Evolutionary conservation across 2,113 vertebrate species (phyloP), one percentile per base, ranked within the genome.

Genomic region (Delphinus delphis): DNA sequence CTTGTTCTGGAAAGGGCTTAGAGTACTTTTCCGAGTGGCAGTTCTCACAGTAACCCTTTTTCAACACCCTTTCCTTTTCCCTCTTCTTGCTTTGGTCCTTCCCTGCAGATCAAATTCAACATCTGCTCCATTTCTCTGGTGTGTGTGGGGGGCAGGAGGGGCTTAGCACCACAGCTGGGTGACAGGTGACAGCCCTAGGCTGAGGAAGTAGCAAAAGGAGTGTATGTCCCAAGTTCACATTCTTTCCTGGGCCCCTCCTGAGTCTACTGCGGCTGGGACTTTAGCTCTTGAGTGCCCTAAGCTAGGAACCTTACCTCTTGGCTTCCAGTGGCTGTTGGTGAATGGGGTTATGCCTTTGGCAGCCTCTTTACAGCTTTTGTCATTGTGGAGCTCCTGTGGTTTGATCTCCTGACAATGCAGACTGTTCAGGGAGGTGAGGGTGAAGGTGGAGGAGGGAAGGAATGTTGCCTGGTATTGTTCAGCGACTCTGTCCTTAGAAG

Each of bases 131-230:
- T 85, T 68, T 90, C 68, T 97, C 21, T 80, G 15, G 65, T 68
- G 73, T 79, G 53, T 68, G 73, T 25, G 15, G 33, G 28, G 53
- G 13, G 55, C 60, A 50, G 84, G 65, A 90, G 62, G 77, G 25
- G 25, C 31, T 95, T 96, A 93, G 55, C 67, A 62, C 41, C 63
- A 95, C 94, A 96, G 96, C 94, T 96, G 88, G 92, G 83, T 81
- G 87, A 97, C 93, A 97, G 94, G 95, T 97, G 96, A 97, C 71
- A 95, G 68, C 93, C 90, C 20, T 80, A 67, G 77, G 90, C 95
- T 94, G 62, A 93, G 88, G 87, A 96, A 98, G 23, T 85, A 65
- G 80, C 53, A 95, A 96, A 92, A 95, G n/a, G 20, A 95, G 77
- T 89, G 25, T 93, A 14, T 90, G n/a, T 92, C 31, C 65, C 83